Conservation (phyloP, 2,888 invertebrate genomes). For the Plutella xylostella region DNA sequence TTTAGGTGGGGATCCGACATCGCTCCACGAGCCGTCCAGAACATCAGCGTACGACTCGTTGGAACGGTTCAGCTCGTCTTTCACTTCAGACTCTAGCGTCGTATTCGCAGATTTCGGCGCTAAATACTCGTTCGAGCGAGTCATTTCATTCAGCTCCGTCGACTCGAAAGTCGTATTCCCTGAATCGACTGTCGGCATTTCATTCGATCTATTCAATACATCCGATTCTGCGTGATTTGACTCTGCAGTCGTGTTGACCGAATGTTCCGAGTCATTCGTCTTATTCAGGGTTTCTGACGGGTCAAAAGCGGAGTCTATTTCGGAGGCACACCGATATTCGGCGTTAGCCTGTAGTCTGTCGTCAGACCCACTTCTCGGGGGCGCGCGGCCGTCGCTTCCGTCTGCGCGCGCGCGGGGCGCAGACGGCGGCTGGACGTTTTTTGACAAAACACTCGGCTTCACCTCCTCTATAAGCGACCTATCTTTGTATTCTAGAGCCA, state of each 20-base stretch:
- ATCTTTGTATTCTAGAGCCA: constrained; percentile 34
- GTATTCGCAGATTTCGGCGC: constrained; percentile 44
- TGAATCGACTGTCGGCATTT: constrained; percentile 26
- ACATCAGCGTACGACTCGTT: constrained; percentile 62
- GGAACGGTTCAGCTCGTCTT: constrained; percentile 50
- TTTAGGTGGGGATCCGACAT: constrained; percentile 20
- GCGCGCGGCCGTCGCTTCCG: constrained; percentile 32
- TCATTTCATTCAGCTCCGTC: constrained; percentile 17
- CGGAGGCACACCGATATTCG: constrained; percentile 24
- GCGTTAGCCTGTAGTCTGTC: constrained; percentile 32
- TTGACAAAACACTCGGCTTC: constrained; percentile 74
- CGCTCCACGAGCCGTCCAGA: constrained; percentile 51
- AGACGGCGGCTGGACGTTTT: constrained; percentile 83
- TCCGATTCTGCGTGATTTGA: too few relatives aligned
- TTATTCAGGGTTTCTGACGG: background rate
- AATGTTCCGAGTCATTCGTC: too few relatives aligned
- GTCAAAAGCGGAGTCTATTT: constrained; percentile 11
- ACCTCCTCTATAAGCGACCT: constrained; percentile 71
- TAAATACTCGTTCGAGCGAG: constrained; percentile 54
- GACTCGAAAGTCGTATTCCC: constrained; percentile 28
- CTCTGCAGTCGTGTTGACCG: too few relatives aligned
- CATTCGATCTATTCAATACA: constrained; percentile 24
- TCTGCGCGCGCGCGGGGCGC: constrained; percentile 70
- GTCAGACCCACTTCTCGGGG: constrained; percentile 62
- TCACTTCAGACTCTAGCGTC: constrained; percentile 44